Conservation (phyloP, 2,113 vertebrate genomes). For the Siniperca chuatsi region DNA sequence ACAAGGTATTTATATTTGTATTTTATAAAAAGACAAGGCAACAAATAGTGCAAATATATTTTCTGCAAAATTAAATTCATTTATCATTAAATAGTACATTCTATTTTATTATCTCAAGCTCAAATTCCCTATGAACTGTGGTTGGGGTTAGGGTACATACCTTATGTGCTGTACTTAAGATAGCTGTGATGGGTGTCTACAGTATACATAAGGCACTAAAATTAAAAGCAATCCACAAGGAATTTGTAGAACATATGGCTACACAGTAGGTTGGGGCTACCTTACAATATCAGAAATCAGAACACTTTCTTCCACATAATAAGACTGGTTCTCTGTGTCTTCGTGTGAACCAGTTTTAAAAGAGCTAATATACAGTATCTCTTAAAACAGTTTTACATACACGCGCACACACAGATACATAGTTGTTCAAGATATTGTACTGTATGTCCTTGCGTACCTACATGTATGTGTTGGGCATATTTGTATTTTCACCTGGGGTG, state of each 20-base stretch:
- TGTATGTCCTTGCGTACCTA: neutral
- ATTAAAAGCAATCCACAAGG: neutral
- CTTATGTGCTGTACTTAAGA: neutral
- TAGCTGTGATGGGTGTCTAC: neutral
- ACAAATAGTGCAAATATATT: neutral
- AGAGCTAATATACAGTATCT: neutral
- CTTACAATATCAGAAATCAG: neutral
- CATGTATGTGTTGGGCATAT: neutral
- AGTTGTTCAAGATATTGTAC: neutral
- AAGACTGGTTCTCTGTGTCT: neutral
- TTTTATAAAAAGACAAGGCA: neutral
- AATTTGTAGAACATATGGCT: neutral
- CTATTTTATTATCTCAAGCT: neutral
- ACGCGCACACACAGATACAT: neutral
- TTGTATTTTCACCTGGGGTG: slow-evolving; percentile 53
- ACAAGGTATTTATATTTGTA: neutral
- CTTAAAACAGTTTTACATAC: neutral
- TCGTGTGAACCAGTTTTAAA: neutral
- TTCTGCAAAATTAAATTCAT: neutral
- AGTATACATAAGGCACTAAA: neutral
- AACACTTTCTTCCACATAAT: neutral
- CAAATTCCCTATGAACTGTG: neutral
- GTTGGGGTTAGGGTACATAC: neutral
- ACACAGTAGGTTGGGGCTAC: neutral
- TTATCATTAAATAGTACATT: neutral